Evolutionary conservation across 2,797 vertebrate species (phyloP), one percentile per base, ranked within the genome.

Genomic region (Peromyscus aztecus): DNA sequence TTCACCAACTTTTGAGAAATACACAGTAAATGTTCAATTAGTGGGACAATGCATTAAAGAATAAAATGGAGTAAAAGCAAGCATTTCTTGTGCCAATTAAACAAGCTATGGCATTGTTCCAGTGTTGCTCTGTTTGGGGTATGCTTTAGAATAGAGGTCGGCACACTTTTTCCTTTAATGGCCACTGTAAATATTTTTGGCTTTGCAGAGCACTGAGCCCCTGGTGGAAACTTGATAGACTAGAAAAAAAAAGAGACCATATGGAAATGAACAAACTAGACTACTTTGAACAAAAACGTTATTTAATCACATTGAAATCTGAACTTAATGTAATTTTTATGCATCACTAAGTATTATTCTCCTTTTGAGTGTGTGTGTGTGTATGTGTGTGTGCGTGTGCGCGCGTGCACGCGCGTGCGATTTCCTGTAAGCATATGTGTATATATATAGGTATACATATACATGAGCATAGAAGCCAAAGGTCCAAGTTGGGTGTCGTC

Each of bases 1-100:
- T 98, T 97, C 97, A 96, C 93, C 67, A 84, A 91, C 78, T 88
- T 93, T 96, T 92, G 80, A 94, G 97, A 97, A 96, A 96, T 34
- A 83, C 67, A 97, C 80, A 94, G 67, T 82, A 61, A 93, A 80
- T 13, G 65, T 90, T 92, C 93, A 93, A 94, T 97, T 93, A 90
- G 73, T 8, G 21, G 71, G 37, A 95, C 14, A 65, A 81, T 14
- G 6, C 90, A 96, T 92, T 84, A 80, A 93, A 92, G 67, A 63
- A 65, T 57, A 92, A 92, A 95, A 96, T 77, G 43, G 98, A 97
- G 94, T 27, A 91, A 27, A 97, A 95, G 69, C 80, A 92, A 95
- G 75, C 76, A 61, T 75, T 88, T 97, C 88, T 88, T 85, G 83
- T 46, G 27, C 29, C 31, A 76, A 92, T 55, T 95, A 88, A 93